Conservation (phyloP, 2,113 vertebrate species). For the Chinchilla lanigera region DNA sequence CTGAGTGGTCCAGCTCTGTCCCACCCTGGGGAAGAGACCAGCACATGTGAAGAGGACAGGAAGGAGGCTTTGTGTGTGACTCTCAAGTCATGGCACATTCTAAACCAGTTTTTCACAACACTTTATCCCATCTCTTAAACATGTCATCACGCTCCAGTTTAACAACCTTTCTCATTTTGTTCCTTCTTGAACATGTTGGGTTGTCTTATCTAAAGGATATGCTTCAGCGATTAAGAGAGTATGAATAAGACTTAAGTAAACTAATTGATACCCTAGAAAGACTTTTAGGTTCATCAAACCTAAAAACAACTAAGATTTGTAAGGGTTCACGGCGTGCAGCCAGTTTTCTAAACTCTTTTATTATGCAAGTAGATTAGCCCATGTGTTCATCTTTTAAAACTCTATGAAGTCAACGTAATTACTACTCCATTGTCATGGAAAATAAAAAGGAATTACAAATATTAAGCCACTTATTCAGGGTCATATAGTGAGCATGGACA, state of each 20-base stretch:
- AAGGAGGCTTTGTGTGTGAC: background rate
- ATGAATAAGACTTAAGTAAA: background rate
- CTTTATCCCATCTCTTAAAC: background rate
- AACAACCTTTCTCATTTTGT: background rate
- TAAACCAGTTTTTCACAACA: background rate
- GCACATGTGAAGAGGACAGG: background rate
- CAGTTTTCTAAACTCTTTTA: background rate
- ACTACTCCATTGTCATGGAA: background rate
- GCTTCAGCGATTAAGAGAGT: background rate
- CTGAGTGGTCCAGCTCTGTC: background rate
- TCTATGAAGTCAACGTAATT: background rate
- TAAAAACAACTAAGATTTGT: background rate
- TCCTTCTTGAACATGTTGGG: background rate
- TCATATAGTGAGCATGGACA: background rate
- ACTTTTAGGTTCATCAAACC: background rate
- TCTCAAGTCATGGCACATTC: background rate
- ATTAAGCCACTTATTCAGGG: background rate
- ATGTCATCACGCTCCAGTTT: background rate
- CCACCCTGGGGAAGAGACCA: background rate
- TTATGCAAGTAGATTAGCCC: background rate
- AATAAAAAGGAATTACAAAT: background rate
- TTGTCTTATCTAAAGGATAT: background rate
- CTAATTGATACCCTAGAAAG: background rate
- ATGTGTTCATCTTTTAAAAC: background rate
- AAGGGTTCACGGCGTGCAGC: background rate